Evolutionary conservation across 1,140 invertebrate genomes (phyloP), one percentile per base, ranked within the genome.

Genomic region (Platorchestia sp.): DNA sequence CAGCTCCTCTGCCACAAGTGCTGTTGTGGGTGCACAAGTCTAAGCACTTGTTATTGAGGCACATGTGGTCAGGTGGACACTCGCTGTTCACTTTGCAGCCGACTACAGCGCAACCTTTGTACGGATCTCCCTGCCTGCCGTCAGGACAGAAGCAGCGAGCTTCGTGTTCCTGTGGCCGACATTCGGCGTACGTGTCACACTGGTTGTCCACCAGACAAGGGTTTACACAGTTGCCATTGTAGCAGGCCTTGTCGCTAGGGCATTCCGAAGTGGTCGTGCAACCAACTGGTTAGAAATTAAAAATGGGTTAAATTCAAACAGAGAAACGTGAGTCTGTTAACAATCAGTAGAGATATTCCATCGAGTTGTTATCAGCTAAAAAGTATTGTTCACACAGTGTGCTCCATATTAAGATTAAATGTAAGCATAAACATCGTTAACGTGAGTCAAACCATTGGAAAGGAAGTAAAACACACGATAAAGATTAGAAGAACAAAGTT

Each of bases 171-270:
- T 95, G 86, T 0, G 97, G 98, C 95, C 98, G 98, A 96, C 99
- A 99, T 97, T 98, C 98, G 0, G 98, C 98, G 96, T 98, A 98
- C 47, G 98, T 97, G 0, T 98, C 98, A 97, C 99, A 99, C 0
- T 98, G 98, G 97, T 98, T 98, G 95, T 98, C 98, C 53, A 98
- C 97, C 45, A 99, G 97, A 97, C 99, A 99, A 10, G 98, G 98
- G 97, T 98, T 98, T 36, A 99, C 97, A 97, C 99, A 99, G 96
- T 98, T 98, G 45, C 98, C 98, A 40, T 98, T 97, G 96, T 98
- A 99, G 95, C 98, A 98, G 97, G 98, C 59, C 95, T 96, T 98
- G 86, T 98, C 98, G 95, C 98, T 97, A 95, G 98, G 98, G 97
- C 99, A 99, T 97, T 99, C 98, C 0, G 98, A 98, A 97, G 99